Base-by-base conservation (phyloP, 2,797 vertebrate genomes). In the Crenuchus spilurus region DNA sequence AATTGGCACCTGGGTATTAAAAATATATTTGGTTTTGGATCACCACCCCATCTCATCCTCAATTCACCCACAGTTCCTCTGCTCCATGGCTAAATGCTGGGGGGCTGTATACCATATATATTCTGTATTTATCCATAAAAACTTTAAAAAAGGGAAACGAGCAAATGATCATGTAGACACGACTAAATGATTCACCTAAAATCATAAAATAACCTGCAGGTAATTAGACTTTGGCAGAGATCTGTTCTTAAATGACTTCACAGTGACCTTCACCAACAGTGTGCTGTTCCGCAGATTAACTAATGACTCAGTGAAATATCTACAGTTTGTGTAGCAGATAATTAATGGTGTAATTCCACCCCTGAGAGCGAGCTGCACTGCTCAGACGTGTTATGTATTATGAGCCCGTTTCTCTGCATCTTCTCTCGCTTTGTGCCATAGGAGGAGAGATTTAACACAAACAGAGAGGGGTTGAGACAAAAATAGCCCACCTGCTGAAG, bases 401-500 rank as follows among this genome's bases (percentile, higher is more conserved):
- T 5, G 6, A 31, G 26, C 16, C 42, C n/a, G n/a, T 46, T 11
- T 28, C 20, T 55, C 41, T 46, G 18, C 49, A 35, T 13, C 26
- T 37, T 39, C 44, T 76, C 49, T 0, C 22, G 57, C 28, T 37
- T 4, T 14, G 28, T 49, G 31, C 51, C 51, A 28, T 54, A 54
- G 14, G 51, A 54, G 46, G 7, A 48, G 24, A 54, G 49, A 26
- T 52, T 52, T 5, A 4, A 13, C 22, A 2, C 48, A 51, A 2
- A 7, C 48, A 51, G 20, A 22, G 42, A 31, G n/a, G 63, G 11
- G 44, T 13, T 4, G 54, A 67, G 54, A 41, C 65, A 42, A 61
- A 75, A 75, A 62, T 62, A 68, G 64, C 37, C 39, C 48, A 75
- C 74, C 66, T 75, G 74, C 57, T 22, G 39, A 63, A 75, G 46